Evolutionary conservation across 2,888 invertebrate species (phyloP), one percentile per base, ranked within the genome.

Genomic region (Sympetrum striolatum): DNA sequence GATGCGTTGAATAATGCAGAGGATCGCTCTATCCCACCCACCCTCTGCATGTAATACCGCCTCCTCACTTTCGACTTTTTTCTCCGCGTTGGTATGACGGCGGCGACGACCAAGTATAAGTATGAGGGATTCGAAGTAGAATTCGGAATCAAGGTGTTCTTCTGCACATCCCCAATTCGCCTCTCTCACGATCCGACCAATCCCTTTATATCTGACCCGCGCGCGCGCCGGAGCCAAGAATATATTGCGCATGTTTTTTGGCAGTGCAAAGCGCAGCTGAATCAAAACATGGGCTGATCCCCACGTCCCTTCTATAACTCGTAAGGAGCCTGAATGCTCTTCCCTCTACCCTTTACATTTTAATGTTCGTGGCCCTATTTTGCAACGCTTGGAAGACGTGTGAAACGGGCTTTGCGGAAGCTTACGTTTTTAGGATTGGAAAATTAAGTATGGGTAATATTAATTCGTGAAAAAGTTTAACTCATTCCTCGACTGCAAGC

Each of bases 1-100:
- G 37, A 12, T 86, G 64, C 86, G 86, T 86, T 86, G 86, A 86
- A 86, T 86, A 86, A 86, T 86, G 86, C 86, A 86, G 60, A 15
- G 25, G 35, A 22, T 25, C 37, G 48, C 6, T 10, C 35, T 82
- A 18, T 35, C 81, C 48, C 48, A 31, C 81, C 15, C 31, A 14
- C 3, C n/a, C 31, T 53, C n/a, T n/a, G 12, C 81, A 39, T 80
- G 14, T 39, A 39, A n/a, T 37, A 37, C 80, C 4, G 48, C 31
- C 82, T 53, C 82, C 15, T n/a, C 82, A 18, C 31, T 53, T 58
- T 58, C 80, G 39, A 44, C 44, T 44, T 44, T 44, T 44, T 44
- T 35, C 58, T 58, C 58, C 82, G 82, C 31, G 82, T 25, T 58
- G 31, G 82, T 35, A 82, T 58, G 81, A 44, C 81, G 81, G 81